phyloP scores from a whole-genome alignment of 2,797 vertebrate species.

The Rhabdomys pumilio region DNA sequence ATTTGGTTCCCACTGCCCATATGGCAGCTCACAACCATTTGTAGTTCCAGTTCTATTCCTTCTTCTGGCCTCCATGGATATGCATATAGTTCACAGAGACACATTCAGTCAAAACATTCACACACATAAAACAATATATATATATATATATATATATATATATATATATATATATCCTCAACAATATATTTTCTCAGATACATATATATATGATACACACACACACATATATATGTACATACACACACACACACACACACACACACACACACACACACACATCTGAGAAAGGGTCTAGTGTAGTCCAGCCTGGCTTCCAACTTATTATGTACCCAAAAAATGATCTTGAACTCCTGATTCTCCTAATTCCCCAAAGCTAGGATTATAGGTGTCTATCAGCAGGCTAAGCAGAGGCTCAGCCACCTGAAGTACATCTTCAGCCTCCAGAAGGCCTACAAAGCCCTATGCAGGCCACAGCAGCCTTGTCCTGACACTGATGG shows the following conservation, averaged over 20 bases:
- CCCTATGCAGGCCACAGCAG: too few relatives aligned
- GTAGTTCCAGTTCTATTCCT: background rate
- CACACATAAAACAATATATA: background rate
- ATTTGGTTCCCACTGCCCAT: background rate
- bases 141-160: too few relatives aligned
- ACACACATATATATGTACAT: too few relatives aligned
- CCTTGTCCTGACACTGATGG: rapidly evolving
- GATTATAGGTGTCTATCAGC: background rate
- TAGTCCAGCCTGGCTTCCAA: background rate
- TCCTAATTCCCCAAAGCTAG: background rate
- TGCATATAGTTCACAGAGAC: background rate
- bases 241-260: background rate
- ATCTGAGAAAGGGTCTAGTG: background rate
- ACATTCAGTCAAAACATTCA: background rate
- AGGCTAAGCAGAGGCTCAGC: background rate
- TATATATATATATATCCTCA: too few relatives aligned
- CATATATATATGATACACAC: too few relatives aligned
- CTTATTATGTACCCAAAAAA: background rate
- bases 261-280: background rate
- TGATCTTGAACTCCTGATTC: background rate
- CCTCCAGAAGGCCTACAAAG: background rate
- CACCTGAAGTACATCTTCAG: background rate
- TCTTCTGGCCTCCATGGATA: background rate
- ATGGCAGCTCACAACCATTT: background rate
- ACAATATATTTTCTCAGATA: too few relatives aligned